These are phyloP conservation scores for Amphiprion clarkii DNA, from an alignment of 2,797 vertebrate species.

Conservation along the genomic window DNA sequence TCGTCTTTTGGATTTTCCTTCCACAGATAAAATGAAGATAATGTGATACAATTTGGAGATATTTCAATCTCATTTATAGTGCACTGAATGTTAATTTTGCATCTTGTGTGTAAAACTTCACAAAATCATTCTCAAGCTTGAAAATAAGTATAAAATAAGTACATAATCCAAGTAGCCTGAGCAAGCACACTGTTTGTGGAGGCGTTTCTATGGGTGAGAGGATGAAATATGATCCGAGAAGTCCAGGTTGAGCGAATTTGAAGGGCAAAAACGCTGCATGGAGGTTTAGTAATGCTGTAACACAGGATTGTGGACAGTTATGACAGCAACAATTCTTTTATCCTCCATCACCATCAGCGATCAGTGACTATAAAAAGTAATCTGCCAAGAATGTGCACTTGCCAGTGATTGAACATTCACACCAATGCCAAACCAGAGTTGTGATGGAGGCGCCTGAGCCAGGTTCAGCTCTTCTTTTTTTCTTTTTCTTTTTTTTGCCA, in stretches of 20 bases:
- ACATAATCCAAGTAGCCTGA: background rate
- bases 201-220: background rate
- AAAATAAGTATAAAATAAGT: background rate
- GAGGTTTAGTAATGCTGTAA: background rate
- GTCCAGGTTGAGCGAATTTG: background rate
- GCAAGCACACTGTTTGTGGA: background rate
- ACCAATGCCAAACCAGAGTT: background rate
- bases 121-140: background rate
- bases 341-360: background rate
- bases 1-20: background rate
- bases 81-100: background rate
- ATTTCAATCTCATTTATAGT: background rate
- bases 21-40: background rate
- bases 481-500: conserved; percentile 27
- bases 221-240: conserved; percentile 8
- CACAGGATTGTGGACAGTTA: background rate
- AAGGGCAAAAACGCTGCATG: conserved; percentile 12
- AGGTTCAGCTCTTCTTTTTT: conserved; percentile 6
- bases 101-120: background rate
- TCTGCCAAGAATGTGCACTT: conserved; percentile 1
- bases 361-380: conserved; percentile 4
- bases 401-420: background rate
- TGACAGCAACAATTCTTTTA: conserved; percentile 19
- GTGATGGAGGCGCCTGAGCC: conserved; percentile 12
- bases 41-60: background rate